Percentiles rank a stretch among this genome's conserved stretches.
phyloP scores from a whole-genome alignment of 1,140 invertebrate species.

The Leucophenga varia region DNA sequence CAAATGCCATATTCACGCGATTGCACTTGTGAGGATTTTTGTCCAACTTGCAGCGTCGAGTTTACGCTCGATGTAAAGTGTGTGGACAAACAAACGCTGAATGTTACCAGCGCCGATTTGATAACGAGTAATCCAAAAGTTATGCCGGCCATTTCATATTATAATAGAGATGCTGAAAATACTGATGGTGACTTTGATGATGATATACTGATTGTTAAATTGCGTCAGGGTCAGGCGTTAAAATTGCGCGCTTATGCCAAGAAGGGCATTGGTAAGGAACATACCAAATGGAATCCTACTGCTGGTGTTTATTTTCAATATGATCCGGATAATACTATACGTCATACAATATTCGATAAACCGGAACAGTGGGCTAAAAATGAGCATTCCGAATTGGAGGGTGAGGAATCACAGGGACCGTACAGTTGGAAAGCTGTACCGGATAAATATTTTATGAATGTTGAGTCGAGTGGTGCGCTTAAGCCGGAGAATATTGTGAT shows the following conservation, averaged over 20 bases:
- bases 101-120: slow-evolving; percentile 94
- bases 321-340: slow-evolving; percentile 95
- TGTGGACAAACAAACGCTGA: slow-evolving; percentile 82
- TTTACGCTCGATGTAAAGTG: slow-evolving; percentile 95
- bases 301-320: slow-evolving; percentile 97
- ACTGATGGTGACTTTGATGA: slow-evolving; percentile 86
- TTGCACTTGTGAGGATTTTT: slow-evolving; percentile 94
- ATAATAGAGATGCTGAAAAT: slow-evolving; percentile 82
- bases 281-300: slow-evolving; percentile 99
- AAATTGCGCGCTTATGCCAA: slow-evolving; percentile 93
- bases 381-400: slow-evolving; percentile 89
- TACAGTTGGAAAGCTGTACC: slow-evolving; percentile 90
- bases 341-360: slow-evolving; percentile 93
- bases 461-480: slow-evolving; percentile 89
- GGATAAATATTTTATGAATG: slow-evolving; percentile 95
- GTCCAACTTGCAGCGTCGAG: slow-evolving; percentile 93
- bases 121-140: slow-evolving; percentile 85
- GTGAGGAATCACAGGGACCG: slow-evolving; percentile 87
- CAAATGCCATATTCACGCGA: slow-evolving; percentile 66
- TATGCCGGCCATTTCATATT: slow-evolving; percentile 84
- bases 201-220: slow-evolving; percentile 95
- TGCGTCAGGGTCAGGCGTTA: slow-evolving; percentile 94
- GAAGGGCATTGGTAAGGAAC: slow-evolving; percentile 95
- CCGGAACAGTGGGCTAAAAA: slow-evolving; percentile 99
- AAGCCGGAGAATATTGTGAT: slow-evolving; percentile 95